A percentile compares a stretch with the other conserved stretches of the same genome.
phyloP scores from a whole-genome alignment of 1,140 invertebrate genomes.

The Aplysia californica region DNA sequence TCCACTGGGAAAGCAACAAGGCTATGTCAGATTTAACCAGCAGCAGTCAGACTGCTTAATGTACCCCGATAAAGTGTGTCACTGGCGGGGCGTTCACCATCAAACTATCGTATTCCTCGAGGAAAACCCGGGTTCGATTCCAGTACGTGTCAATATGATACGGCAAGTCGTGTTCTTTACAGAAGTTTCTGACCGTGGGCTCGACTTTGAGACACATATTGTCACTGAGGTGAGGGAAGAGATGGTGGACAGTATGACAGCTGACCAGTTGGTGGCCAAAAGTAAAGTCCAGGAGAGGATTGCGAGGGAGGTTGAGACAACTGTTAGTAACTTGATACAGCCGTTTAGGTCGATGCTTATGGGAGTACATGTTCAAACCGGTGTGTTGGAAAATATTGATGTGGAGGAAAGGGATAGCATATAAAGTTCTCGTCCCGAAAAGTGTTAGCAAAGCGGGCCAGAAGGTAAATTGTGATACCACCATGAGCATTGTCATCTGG shows the following conservation, averaged over 20 bases:
- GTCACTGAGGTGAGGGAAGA: slow-evolving; percentile 59
- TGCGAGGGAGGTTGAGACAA: slow-evolving; percentile 52
- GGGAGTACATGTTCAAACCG: slow-evolving; percentile 59
- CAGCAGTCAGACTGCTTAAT: slow-evolving; percentile 39
- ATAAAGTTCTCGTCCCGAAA: slow-evolving; percentile 31
- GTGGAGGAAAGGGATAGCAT: slow-evolving; percentile 58
- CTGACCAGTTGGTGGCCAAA: slow-evolving; percentile 58
- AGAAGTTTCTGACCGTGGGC: slow-evolving; percentile 52
- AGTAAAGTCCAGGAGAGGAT: slow-evolving; percentile 47
- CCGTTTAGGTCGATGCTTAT: slow-evolving; percentile 47
- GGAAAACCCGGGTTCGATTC: slow-evolving; percentile 43
- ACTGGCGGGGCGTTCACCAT: slow-evolving; percentile 63
- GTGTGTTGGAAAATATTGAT: slow-evolving; percentile 65
- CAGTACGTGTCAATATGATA: slow-evolving; percentile 57
- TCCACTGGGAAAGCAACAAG: too few species aligned
- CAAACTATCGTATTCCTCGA: slow-evolving; percentile 52
- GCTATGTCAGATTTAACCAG: too few species aligned
- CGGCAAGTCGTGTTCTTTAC: slow-evolving; percentile 47
- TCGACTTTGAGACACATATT: slow-evolving; percentile 62
- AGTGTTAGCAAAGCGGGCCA: slow-evolving; percentile 38
- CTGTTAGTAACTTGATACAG: slow-evolving; percentile 62
- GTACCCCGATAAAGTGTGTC: slow-evolving; percentile 61
- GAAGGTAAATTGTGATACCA: slow-evolving; percentile 42
- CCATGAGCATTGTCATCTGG: slow-evolving; percentile 43
- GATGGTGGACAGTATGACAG: slow-evolving; percentile 61